Percentiles rank a stretch among this genome's conserved stretches.
These are phyloP conservation scores for Anseranas semipalmata DNA, from an alignment of 2,113 vertebrate genomes.

Conservation along the genomic window DNA sequence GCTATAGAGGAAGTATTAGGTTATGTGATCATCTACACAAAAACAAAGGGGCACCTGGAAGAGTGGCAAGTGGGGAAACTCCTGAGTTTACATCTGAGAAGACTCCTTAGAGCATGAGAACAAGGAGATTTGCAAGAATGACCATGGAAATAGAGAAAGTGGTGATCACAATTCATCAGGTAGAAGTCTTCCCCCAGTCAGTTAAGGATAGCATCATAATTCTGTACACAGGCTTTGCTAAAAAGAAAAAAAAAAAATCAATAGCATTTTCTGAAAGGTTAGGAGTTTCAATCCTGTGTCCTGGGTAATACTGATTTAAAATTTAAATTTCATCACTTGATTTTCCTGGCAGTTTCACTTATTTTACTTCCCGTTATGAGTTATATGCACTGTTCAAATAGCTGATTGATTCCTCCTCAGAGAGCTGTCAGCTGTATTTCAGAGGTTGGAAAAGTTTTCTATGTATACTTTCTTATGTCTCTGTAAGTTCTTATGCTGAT, in stretches of 20 bases:
- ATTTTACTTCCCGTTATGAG: background rate
- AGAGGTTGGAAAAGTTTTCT: background rate
- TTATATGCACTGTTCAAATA: background rate
- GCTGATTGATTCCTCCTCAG: background rate
- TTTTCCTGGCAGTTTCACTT: constrained; percentile 26
- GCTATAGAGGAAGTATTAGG: background rate
- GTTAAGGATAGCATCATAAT: background rate
- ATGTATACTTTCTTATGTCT: background rate
- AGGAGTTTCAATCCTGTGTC: background rate
- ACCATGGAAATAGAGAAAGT: background rate
- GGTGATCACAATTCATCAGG: background rate
- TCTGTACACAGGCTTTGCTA: background rate
- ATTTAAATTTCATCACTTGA: constrained; percentile 31
- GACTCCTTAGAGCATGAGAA: background rate
- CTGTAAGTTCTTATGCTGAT: background rate
- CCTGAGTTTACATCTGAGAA: background rate
- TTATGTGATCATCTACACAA: background rate
- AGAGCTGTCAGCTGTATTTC: background rate
- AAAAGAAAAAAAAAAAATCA: background rate
- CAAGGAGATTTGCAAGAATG: background rate
- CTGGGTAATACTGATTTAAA: constrained; percentile 14
- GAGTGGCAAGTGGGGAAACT: background rate
- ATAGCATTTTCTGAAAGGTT: background rate
- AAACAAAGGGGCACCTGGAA: background rate
- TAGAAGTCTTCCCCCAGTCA: background rate